A percentile compares a stretch with the other conserved stretches of the same genome.
Evolutionary conservation across 2,888 invertebrate species (phyloP).

Genomic region (Drosophila peninsularis): DNA sequence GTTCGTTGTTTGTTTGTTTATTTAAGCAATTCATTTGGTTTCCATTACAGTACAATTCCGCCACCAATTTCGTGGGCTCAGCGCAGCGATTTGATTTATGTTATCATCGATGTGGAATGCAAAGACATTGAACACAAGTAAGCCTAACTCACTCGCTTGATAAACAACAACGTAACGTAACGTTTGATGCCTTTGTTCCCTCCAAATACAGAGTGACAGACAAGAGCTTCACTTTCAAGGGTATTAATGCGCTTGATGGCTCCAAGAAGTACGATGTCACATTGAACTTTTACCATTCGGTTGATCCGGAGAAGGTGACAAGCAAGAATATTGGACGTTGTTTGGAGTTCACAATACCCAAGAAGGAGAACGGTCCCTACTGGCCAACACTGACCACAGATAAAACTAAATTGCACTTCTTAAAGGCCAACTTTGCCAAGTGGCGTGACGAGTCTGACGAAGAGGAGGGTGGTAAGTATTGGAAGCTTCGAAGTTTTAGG

Average conservation of each 20-base stretch:
- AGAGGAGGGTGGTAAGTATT: conserved; percentile 87
- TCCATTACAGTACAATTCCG: conserved; percentile 85
- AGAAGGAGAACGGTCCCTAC: conserved; percentile 90
- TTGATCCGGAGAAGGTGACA: conserved; percentile 92
- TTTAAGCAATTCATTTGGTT: conserved; percentile 6
- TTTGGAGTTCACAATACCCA: conserved; percentile 90
- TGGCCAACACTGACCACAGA: conserved; percentile 96
- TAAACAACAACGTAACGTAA: not conserved
- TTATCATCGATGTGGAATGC: conserved; percentile 96
- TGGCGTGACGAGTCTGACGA: conserved; percentile 99
- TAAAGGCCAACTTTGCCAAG: conserved; percentile 98
- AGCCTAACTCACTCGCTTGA: conserved; percentile 75
- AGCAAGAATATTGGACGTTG: conserved; percentile 90
- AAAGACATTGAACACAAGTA: conserved; percentile 92
- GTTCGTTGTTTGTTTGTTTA: conserved; percentile 29
- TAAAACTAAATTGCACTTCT: conserved; percentile 95
- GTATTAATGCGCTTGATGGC: conserved; percentile 91
- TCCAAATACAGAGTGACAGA: conserved; percentile 87
- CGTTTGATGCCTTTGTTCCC: not conserved
- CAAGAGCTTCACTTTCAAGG: conserved; percentile 92
- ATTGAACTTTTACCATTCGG: conserved; percentile 92
- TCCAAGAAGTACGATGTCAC: conserved; percentile 94
- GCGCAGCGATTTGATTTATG: conserved; percentile 91
- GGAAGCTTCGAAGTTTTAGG: not conserved
- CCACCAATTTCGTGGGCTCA: conserved; percentile 98